Evolutionary conservation across 2,797 vertebrate genomes (phyloP).

Genomic region (Amblyraja radiata): DNA sequence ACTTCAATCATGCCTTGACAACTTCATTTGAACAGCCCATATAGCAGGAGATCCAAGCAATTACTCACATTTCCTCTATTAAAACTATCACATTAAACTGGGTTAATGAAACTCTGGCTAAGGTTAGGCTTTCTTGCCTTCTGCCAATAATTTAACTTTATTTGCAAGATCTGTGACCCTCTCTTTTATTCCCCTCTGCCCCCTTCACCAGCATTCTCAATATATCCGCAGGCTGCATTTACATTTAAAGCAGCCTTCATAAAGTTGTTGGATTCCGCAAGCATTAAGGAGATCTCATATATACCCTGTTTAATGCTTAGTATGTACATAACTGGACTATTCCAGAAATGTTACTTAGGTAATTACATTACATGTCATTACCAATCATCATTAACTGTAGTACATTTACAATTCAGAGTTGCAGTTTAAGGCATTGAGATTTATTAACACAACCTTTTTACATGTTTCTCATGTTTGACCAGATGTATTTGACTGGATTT

Average conservation of each 20-base stretch:
- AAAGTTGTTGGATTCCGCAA: background rate
- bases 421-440: background rate
- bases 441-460: background rate
- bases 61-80: conserved; percentile 1
- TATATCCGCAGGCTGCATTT: background rate
- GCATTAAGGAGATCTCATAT: background rate
- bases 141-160: background rate
- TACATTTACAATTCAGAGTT: background rate
- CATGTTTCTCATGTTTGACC: background rate
- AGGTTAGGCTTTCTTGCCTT: background rate
- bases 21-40: background rate
- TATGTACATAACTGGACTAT: background rate
- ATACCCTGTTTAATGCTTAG: background rate
- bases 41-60: background rate
- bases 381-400: background rate
- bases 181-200: background rate
- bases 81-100: background rate
- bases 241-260: background rate
- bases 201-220: background rate
- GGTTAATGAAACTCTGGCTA: background rate
- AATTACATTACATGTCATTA: background rate
- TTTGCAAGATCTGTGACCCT: background rate
- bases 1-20: background rate
- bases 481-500: background rate
- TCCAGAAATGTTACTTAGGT: background rate